phyloP scores from a whole-genome alignment of 2,888 invertebrate genomes.

The Andrena dorsata region DNA sequence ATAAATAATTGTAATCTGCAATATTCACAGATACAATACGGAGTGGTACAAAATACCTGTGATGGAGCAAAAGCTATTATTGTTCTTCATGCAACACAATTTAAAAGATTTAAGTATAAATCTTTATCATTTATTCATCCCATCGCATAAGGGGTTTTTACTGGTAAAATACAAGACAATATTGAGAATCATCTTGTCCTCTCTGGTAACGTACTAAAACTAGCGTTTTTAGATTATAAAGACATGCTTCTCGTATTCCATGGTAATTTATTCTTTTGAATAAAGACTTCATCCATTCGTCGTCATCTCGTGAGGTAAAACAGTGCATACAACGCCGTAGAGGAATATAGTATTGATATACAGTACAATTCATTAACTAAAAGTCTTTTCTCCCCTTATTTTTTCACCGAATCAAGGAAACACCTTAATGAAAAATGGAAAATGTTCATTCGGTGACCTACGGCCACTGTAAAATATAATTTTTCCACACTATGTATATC shows the following conservation, averaged over 20 bases:
- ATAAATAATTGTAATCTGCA: too few relatives aligned
- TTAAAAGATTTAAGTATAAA: background rate
- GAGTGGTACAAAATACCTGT: constrained; percentile 41
- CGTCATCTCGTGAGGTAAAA: too few relatives aligned
- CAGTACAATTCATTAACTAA: too few relatives aligned
- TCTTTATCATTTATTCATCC: background rate
- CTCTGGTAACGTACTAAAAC: background rate
- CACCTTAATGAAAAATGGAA: too few relatives aligned
- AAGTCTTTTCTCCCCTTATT: too few relatives aligned
- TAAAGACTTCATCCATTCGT: background rate
- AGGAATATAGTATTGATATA: too few relatives aligned
- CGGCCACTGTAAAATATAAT: too few relatives aligned
- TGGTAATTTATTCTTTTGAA: constrained; percentile 21
- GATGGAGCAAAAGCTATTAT: constrained; percentile 32
- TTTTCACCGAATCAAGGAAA: too few relatives aligned
- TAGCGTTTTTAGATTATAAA: constrained; percentile 21
- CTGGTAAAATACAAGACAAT: constrained; percentile 26
- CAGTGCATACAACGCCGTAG: too few relatives aligned
- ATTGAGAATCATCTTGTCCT: too few relatives aligned
- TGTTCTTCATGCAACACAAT: constrained; percentile 38
- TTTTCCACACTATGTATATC: too few relatives aligned
- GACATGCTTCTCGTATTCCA: constrained; percentile 37
- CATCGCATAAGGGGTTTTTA: constrained; percentile 37
- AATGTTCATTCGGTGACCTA: too few relatives aligned
- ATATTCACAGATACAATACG: constrained; percentile 35